phyloP scores from a whole-genome alignment of 2,797 vertebrate genomes.

The Rhinophrynus dorsalis region DNA sequence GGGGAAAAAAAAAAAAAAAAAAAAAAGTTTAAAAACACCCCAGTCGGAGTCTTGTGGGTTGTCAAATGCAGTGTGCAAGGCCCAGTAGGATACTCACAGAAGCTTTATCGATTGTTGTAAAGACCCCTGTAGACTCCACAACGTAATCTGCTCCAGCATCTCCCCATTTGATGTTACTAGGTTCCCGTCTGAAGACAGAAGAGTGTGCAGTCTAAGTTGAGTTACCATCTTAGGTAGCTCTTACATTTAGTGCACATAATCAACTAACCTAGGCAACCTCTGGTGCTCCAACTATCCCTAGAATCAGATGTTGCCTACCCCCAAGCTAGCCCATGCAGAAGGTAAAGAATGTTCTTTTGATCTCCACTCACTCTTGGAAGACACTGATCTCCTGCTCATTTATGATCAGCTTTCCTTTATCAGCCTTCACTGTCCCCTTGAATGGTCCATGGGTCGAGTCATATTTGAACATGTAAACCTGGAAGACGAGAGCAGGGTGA shows the following conservation, averaged over 20 bases:
- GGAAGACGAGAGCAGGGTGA: accelerated
- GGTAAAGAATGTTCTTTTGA: no score
- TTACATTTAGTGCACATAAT: no score
- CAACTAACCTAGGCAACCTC: no score
- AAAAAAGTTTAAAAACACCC: no score
- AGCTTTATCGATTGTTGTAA: conserved; percentile 94
- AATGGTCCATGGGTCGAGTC: conserved; percentile 93
- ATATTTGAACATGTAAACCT: conserved; percentile 98
- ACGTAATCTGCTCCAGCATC: conserved; percentile 89
- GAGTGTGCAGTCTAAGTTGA: no score
- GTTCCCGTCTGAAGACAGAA: conserved; percentile 85
- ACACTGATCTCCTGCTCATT: conserved; percentile 83
- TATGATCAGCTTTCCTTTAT: conserved; percentile 87
- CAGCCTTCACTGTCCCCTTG: conserved; percentile 82
- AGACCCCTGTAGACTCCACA: conserved; percentile 96
- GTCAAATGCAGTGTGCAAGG: no score
- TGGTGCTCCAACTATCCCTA: no score
- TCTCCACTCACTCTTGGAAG: conserved; percentile 90
- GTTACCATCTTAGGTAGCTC: no score
- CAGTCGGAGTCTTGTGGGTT: no score
- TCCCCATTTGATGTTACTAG: conserved; percentile 90
- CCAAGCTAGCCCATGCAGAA: no score
- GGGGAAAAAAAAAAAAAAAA: not conserved
- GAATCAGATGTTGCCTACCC: no score
- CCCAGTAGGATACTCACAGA: conserved; percentile 91